Base-by-base conservation (phyloP, 2,888 invertebrate genomes). In the Sminthurinus aureus region DNA sequence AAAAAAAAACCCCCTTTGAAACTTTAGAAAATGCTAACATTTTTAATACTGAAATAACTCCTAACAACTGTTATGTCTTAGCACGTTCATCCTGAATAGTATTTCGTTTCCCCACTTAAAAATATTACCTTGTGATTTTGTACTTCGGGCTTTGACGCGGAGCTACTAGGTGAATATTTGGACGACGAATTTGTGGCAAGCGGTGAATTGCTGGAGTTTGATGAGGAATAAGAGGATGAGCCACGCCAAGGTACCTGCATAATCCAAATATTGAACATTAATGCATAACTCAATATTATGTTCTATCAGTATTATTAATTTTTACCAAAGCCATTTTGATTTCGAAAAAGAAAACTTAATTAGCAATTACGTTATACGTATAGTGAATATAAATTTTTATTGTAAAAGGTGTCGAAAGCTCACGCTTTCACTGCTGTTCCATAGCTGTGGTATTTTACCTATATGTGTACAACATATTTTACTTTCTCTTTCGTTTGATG, bases 211-310 rank as follows among this genome's bases (percentile, higher is more conserved):
- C 20, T n/a, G 20, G 79, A 50, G 20, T 69, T 67, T 11, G 71
- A 24, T 22, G 75, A 64, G 52, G 73, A 52, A 22, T n/a, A 81
- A 52, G 26, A 73, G 80, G 80, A 73, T 8, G 81, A 74, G 12
- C 81, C 81, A 52, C 81, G 74, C 81, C 81, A 81, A 24, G 81
- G 74, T 6, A 75, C 66, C 81, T 81, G 4, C 51, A 75, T 9
- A 18, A 51, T 6, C 18, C 58, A 58, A 13, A 58, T 58, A 58
- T 58, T 58, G 2, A 58, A 58, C 15, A 58, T 58, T 58, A 58
- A 58, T 58, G 0, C 58, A 58, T 15, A 58, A 0, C 9, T 3
- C 9, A 58, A 15, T 18, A 58, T 58, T 11, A 15, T 18, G 9
- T 58, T 11, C 18, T 18, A 58, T 58, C 18, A 18, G 58, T 13